These are phyloP conservation scores for Protobothrops flavoviridis DNA, from an alignment of 2,113 vertebrate species.

Conservation along the genomic window DNA sequence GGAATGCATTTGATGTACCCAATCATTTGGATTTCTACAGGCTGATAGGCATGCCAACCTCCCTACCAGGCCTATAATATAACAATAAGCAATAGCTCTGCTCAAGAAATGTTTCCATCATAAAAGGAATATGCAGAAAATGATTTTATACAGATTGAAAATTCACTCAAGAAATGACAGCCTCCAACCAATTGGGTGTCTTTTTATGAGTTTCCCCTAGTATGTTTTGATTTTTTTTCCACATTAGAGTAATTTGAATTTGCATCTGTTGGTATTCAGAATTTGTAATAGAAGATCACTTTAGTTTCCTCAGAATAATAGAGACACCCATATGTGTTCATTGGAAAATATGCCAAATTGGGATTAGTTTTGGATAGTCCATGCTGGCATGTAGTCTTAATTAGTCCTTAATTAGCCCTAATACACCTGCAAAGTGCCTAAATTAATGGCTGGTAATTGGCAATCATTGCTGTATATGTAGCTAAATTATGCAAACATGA, in stretches of 20 bases:
- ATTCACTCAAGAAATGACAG: neutral
- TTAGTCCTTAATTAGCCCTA: neutral
- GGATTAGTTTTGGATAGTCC: slow-evolving; percentile 17
- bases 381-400: neutral
- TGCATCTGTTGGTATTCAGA: neutral
- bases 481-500: neutral
- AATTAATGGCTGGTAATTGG: slow-evolving; percentile 1
- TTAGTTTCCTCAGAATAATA: neutral
- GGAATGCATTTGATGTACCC: neutral
- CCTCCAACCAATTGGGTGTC: neutral
- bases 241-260: neutral
- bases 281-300: neutral
- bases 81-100: neutral
- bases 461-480: neutral
- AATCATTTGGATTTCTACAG: neutral
- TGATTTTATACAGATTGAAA: neutral
- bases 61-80: neutral
- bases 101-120: neutral
- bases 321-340: neutral
- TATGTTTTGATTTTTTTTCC: neutral
- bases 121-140: neutral
- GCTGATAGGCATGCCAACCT: neutral
- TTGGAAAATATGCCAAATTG: neutral
- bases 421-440: slow-evolving; percentile 7
- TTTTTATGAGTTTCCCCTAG: neutral